Conservation (phyloP, 2,888 invertebrate species). For the Cephonodes hylas region DNA sequence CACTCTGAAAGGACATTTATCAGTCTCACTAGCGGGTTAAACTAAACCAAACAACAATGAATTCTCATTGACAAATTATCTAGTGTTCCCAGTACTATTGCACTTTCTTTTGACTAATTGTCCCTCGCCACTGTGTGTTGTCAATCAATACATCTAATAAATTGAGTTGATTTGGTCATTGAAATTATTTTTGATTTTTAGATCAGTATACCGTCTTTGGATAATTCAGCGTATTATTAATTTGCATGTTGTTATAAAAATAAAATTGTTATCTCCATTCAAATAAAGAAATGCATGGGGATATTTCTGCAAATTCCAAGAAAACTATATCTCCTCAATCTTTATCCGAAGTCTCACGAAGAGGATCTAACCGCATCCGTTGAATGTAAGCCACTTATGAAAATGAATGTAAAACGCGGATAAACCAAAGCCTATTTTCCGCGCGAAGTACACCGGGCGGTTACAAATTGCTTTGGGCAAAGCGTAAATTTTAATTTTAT, state of each 20-base stretch:
- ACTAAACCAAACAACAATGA: slow-evolving; percentile 80
- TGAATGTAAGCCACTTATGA: slow-evolving; percentile 76
- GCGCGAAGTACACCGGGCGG: slow-evolving; percentile 76
- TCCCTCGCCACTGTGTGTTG: slow-evolving; percentile 22
- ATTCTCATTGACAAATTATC: slow-evolving; percentile 80
- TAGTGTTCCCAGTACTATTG: slow-evolving; percentile 63
- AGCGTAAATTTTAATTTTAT: slow-evolving; percentile 82
- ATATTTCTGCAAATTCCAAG: not conserved
- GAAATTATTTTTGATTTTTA: no score
- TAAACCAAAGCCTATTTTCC: slow-evolving; percentile 80
- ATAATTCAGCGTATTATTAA: no score
- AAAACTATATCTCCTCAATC: slow-evolving; percentile 17
- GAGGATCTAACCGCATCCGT: slow-evolving; percentile 44
- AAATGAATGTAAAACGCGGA: slow-evolving; percentile 76
- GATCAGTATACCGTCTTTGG: no score
- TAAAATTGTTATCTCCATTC: slow-evolving; percentile 1
- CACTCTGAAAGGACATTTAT: slow-evolving; percentile 80
- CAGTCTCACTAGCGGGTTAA: slow-evolving; percentile 79
- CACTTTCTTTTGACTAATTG: slow-evolving; percentile 65
- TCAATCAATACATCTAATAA: no score
- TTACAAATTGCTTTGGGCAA: slow-evolving; percentile 81
- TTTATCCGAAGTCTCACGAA: slow-evolving; percentile 29
- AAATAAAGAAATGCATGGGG: not conserved
- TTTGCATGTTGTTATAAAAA: no score
- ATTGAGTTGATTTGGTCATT: no score